A percentile compares a stretch with the other conserved stretches of the same genome.
Evolutionary conservation across 2,113 vertebrate genomes (phyloP).

Genomic region (Dascyllus trimaculatus): DNA sequence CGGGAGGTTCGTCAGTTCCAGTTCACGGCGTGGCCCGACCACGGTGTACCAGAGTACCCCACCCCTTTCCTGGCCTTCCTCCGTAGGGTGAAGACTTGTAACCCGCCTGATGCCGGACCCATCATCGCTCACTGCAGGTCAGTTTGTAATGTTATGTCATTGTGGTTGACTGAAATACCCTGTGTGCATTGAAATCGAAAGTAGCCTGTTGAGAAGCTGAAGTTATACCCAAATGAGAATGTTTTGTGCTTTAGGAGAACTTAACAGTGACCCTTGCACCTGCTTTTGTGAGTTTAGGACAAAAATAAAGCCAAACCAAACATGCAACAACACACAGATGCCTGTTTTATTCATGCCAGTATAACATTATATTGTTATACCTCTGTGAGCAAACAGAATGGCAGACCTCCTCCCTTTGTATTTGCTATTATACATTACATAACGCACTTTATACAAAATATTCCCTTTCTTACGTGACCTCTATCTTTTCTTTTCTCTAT

Average conservation of each 20-base stretch:
- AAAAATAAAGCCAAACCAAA: conserved; percentile 11
- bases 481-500: conserved; percentile 43
- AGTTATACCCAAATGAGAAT: too few relatives aligned
- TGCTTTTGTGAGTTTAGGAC: not conserved
- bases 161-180: not conserved
- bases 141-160: conserved; percentile 6
- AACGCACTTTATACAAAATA: conserved; percentile 55
- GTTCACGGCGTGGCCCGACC: conserved; percentile 98
- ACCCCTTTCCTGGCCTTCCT: conserved; percentile 98
- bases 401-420: conserved; percentile 11
- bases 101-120: conserved; percentile 94
- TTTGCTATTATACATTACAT: conserved; percentile 44
- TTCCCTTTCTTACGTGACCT: conserved; percentile 40
- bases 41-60: conserved; percentile 96
- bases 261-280: not conserved
- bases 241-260: not conserved
- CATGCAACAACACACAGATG: not conserved
- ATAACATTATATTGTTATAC: not conserved
- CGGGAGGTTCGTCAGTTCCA: conserved; percentile 98
- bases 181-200: not conserved
- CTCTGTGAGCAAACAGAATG: conserved; percentile 18
- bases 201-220: too few relatives aligned
- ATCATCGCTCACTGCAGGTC: conserved; percentile 99
- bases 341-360: not conserved
- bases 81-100: conserved; percentile 96